Base-by-base conservation (phyloP, 1,140 invertebrate species). In the Cydia fagiglandana region DNA sequence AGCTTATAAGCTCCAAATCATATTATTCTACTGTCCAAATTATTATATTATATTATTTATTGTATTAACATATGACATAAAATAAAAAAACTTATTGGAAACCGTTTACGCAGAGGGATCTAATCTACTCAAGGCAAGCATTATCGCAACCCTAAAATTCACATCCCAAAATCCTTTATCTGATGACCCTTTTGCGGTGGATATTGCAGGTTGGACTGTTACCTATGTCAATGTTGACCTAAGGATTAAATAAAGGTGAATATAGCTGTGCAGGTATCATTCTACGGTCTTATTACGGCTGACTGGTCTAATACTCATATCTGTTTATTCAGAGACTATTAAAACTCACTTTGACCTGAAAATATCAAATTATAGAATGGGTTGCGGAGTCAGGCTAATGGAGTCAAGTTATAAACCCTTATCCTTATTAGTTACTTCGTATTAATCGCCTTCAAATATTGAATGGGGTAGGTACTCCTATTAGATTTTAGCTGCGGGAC, bases 271-370 rank as follows among this genome's bases (percentile, higher is more conserved):
- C 34, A 9, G 66, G 38, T 70, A 70, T 70, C 34, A 41, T 24
- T 70, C 6, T 38, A 41, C 66, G 66, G 28, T 45, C 34, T 13
- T 70, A 41, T 70, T 41, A 70, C 2, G 66, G 38, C 30, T 70
- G 13, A 41, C 38, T 70, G 66, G 6, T 38, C 15, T 70, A 34
- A 38, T 68, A 56, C 53, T 56, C 15, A n/a, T 56, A 68, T 68
- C 64, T 68, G 64, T 38, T 34, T 68, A 68, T 68, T 38, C 64
- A 68, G 30, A 28, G 66, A 70, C 66, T 70, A 68, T 68, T 41
- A 34, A 70, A 68, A 45, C 34, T 70, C 4, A 70, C 38, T 41
- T 70, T 41, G 34, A 17, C 38, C 66, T 38, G 66, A 38, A 68
- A 70, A 70, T 70, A 1, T 45, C 24, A 70, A 70, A 45, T 2